phyloP scores from a whole-genome alignment of 1,140 invertebrate species.

The Mycetomoellerius zeteki region DNA sequence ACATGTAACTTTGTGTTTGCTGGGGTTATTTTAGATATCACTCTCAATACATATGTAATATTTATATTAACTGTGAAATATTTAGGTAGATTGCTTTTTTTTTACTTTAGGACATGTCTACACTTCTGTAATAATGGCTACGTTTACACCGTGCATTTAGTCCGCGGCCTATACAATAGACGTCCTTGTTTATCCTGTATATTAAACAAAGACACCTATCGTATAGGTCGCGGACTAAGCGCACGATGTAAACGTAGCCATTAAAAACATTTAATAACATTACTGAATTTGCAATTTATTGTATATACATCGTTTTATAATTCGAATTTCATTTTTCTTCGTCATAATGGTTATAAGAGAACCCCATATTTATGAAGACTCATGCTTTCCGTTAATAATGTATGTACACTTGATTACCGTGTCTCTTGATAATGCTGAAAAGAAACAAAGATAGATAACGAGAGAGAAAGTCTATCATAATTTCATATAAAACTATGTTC shows the following conservation, averaged over 20 bases:
- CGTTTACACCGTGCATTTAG: too few relatives aligned
- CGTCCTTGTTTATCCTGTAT: too few relatives aligned
- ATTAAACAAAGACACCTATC: too few relatives aligned
- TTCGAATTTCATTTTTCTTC: constrained; percentile 21
- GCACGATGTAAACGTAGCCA: too few relatives aligned
- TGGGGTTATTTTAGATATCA: too few relatives aligned
- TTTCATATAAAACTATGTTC: constrained; percentile 50
- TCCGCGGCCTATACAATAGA: too few relatives aligned
- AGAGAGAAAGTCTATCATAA: not conserved
- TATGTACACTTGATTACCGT: too few relatives aligned
- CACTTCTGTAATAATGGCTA: not conserved
- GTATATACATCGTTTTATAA: constrained; percentile 10
- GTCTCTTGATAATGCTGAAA: not conserved
- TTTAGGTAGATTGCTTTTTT: not conserved
- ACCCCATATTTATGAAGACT: constrained; percentile 11
- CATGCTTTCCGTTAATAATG: not conserved
- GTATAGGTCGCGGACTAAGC: too few relatives aligned
- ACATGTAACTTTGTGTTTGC: too few relatives aligned
- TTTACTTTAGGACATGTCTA: not conserved
- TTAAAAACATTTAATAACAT: not conserved
- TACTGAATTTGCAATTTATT: not conserved
- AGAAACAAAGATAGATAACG: not conserved
- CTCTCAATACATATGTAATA: not conserved
- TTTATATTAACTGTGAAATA: not conserved
- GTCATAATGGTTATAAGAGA: not conserved